These are phyloP conservation scores for Listrodromus nycthemerus DNA, from an alignment of 2,888 invertebrate genomes.

Conservation along the genomic window DNA sequence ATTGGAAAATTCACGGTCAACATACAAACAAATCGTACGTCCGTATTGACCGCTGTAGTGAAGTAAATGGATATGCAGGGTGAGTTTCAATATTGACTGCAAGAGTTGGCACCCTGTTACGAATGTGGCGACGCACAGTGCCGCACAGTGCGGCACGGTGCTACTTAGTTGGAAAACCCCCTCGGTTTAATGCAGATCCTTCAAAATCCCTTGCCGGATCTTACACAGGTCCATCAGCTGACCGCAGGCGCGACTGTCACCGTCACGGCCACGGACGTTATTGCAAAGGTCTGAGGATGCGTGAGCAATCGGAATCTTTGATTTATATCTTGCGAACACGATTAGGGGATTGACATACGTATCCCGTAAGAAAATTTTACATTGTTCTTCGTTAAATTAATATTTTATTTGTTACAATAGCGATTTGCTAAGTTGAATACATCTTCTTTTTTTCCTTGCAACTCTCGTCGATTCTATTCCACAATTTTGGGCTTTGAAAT, in stretches of 20 bases:
- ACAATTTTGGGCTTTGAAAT: background rate
- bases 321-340: constrained; percentile 3
- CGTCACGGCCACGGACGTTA: constrained; percentile 29
- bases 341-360: background rate
- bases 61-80: background rate
- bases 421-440: background rate
- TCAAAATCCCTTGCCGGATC: background rate
- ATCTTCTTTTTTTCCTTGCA: background rate
- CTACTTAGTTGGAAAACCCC: no score
- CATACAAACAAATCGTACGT: background rate
- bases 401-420: background rate
- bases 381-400: background rate
- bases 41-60: background rate
- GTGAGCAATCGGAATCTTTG: constrained; percentile 1
- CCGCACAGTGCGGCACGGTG: no score
- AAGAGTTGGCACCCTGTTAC: background rate
- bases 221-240: constrained; percentile 43
- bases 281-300: constrained; percentile 5
- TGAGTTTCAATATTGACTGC: background rate
- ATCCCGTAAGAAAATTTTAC: background rate
- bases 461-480: background rate
- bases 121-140: no score
- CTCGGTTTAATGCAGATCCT: no score
- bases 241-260: constrained; percentile 42
- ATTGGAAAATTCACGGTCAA: background rate